Base-by-base conservation (phyloP, 1,140 invertebrate species). In the Neodiprion virginianus region DNA sequence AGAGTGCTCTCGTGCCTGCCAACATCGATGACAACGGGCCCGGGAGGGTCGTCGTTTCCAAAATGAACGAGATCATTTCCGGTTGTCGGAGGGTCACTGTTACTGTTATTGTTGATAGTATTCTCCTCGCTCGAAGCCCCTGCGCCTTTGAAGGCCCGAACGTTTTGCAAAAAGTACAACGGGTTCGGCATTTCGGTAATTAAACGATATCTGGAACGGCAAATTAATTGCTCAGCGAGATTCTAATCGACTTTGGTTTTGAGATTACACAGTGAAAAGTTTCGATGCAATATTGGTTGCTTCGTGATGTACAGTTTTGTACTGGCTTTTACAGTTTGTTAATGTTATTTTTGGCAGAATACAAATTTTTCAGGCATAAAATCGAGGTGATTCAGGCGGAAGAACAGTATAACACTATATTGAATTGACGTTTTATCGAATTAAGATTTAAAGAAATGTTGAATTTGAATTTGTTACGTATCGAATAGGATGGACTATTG, bases 121-220 rank as follows among this genome's bases (percentile, higher is more conserved):
- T 69, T 69, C 11, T 69, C 11, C 11, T 47, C 21, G 23, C 14
- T 69, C 40, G 17, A 21, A 69, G 14, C 23, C 21, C 17, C 23
- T 4, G 67, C 11, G 67, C 23, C 12, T 61, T 17, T 61, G 40
- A 69, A 69, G 5, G 40, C 67, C 21, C 40, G 14, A 23, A 69
- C 40, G 17, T 69, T 12, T 47, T 69, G 67, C 67, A 69, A 47
- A 21, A 69, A 12, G 67, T 47, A 69, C 67, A 69, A 47, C 67
- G 67, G 67, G 21, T 69, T 69, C 12, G 67, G 40, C 67, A 69
- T 69, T 11, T 69, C 40, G 23, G 67, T 5, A 21, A 69, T 69
- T 61, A 61, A 23, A 11, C 40, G 11, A 23, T 23, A 69, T 69
- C 67, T 69, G 67, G 11, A 69, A 69, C 21, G 40, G 40, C 5